Evolutionary conservation across 2,113 vertebrate genomes (phyloP).

Genomic region (Atherinomorus stipes): DNA sequence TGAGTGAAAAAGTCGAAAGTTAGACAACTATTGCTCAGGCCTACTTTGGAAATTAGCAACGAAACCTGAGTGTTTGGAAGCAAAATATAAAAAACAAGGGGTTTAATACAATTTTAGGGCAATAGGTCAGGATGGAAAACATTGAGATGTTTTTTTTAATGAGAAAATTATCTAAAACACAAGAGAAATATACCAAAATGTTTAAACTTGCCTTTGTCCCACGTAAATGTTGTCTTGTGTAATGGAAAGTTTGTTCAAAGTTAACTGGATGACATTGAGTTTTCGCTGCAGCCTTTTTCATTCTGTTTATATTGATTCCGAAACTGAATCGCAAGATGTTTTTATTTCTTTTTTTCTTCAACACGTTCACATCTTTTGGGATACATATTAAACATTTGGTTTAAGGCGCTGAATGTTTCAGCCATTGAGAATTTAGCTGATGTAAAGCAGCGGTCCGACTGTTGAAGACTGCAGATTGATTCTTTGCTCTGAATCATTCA

Average conservation of each 20-base stretch:
- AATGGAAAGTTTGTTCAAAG: neutral
- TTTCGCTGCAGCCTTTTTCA: no score
- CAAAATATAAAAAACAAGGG: no score
- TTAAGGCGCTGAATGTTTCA: neutral
- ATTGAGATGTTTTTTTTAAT: no score
- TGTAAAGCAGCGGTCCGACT: neutral
- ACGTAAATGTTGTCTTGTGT: neutral
- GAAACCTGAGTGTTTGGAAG: no score
- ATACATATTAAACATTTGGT: neutral
- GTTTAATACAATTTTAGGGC: no score
- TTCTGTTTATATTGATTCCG: no score
- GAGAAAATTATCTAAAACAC: no score
- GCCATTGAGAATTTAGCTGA: neutral
- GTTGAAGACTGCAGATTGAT: neutral
- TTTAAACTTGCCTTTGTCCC: no score
- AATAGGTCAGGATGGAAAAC: no score
- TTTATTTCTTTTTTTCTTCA: neutral
- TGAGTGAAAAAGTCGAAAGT: neutral
- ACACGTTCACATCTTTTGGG: neutral
- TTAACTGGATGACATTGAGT: no score
- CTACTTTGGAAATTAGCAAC: neutral
- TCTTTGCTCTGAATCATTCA: neutral
- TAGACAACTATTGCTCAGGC: no score
- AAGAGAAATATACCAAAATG: no score
- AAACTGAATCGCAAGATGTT: neutral